A percentile compares a stretch with the other conserved stretches of the same genome.
phyloP scores from a whole-genome alignment of 2,888 invertebrate genomes.

The Abrostola triplasia region DNA sequence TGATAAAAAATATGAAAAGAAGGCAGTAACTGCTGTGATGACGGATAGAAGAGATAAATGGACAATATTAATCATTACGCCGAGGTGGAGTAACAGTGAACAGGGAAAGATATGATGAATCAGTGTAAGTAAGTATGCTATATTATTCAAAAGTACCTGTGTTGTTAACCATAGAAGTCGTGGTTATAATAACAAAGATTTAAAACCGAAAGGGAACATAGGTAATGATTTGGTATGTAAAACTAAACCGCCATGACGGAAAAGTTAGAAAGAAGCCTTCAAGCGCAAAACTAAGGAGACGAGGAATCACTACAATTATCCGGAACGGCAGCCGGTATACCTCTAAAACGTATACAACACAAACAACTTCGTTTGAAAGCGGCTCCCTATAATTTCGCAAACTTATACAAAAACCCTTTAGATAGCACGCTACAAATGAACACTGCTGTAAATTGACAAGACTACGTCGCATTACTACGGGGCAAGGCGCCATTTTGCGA shows the following conservation, averaged over 20 bases:
- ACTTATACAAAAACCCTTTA: constrained; percentile 29
- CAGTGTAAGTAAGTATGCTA: too few species aligned
- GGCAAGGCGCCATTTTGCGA: constrained; percentile 60
- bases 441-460: constrained; percentile 58
- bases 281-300: constrained; percentile 27
- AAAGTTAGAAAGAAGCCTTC: constrained; percentile 17
- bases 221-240: background rate
- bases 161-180: too few species aligned
- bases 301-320: constrained; percentile 27
- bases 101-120: too few species aligned
- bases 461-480: constrained; percentile 49
- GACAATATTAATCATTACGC: too few species aligned
- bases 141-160: too few species aligned
- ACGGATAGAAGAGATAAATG: too few species aligned
- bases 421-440: constrained; percentile 48
- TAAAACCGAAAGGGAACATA: background rate
- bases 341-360: constrained; percentile 14
- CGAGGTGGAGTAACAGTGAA: too few species aligned
- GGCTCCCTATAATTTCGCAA: constrained; percentile 32
- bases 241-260: background rate
- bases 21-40: too few species aligned
- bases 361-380: constrained; percentile 7
- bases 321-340: constrained; percentile 15
- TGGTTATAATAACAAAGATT: too few species aligned
- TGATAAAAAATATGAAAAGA: too few species aligned